These are phyloP conservation scores for Cuniculus paca DNA, from an alignment of 2,797 vertebrate species.

Conservation along the genomic window DNA sequence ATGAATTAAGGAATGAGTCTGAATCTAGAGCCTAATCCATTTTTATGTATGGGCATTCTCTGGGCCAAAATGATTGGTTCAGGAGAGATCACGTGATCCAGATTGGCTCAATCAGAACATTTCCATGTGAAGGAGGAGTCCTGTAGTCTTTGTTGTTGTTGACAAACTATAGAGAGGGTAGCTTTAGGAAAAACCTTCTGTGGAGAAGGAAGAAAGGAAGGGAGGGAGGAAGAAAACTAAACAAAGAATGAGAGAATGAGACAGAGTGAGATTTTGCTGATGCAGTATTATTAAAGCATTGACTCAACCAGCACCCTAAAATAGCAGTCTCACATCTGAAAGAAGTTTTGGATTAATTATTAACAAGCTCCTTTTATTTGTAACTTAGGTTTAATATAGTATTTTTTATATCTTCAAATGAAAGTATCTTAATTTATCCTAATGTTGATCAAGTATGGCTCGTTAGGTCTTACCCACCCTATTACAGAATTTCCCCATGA, in stretches of 20 bases:
- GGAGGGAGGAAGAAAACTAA: background rate
- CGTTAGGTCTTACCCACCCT: background rate
- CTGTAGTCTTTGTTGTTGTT: background rate
- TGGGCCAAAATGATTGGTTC: background rate
- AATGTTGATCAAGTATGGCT: background rate
- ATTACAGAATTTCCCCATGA: background rate
- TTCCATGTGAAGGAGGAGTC: background rate
- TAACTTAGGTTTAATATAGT: background rate
- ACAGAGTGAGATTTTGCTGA: background rate
- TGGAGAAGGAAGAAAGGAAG: background rate
- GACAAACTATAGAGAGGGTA: background rate
- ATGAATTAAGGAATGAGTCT: background rate
- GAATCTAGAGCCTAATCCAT: background rate
- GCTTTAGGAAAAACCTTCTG: background rate
- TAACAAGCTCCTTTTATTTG: background rate
- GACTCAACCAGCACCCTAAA: background rate
- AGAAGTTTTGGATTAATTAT: background rate
- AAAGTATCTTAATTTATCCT: background rate
- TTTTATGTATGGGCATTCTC: background rate
- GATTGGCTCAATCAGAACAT: background rate
- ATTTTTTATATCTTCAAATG: background rate
- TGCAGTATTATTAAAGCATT: background rate
- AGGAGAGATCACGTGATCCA: background rate
- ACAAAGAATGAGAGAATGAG: background rate
- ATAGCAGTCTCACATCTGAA: background rate